phyloP scores from a whole-genome alignment of 2,888 invertebrate genomes.

The Catocala fraxini region DNA sequence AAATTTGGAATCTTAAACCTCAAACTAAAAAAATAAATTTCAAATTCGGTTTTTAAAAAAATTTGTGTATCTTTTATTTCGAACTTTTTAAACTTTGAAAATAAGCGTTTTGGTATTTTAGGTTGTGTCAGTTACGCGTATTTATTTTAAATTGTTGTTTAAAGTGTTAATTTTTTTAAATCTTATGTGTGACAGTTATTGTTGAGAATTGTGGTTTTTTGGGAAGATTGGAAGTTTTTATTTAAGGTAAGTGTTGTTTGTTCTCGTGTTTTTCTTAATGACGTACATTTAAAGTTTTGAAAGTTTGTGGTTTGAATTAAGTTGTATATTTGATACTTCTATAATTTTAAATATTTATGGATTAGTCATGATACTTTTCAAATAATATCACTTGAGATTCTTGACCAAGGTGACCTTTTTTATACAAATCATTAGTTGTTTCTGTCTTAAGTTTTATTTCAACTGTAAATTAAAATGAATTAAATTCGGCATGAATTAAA shows the following conservation, averaged over 20 bases:
- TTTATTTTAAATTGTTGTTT: constrained; percentile 34
- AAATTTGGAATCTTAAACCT: constrained; percentile 63
- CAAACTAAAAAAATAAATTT: constrained; percentile 49
- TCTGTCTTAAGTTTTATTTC: no score
- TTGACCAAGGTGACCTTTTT: no score
- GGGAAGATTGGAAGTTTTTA: constrained; percentile 45
- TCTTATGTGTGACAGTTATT: constrained; percentile 42
- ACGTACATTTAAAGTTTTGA: constrained; percentile 24
- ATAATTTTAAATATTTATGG: no score
- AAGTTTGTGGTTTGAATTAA: constrained; percentile 28
- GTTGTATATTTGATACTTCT: no score
- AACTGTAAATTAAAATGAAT: no score
- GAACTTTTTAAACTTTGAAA: constrained; percentile 17
- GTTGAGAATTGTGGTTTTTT: constrained; percentile 30
- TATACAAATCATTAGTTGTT: no score
- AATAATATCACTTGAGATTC: no score
- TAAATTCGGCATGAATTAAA: no score
- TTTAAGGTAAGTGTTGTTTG: constrained; percentile 50
- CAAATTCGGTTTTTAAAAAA: constrained; percentile 25
- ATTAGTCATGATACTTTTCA: no score
- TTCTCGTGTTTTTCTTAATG: not conserved
- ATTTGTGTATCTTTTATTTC: constrained; percentile 7
- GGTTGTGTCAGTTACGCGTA: constrained; percentile 51
- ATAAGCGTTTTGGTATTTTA: constrained; percentile 20
- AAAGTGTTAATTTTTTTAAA: constrained; percentile 21